Conservation (phyloP, 2,888 invertebrate species). For the Amphiduros pacificus region DNA sequence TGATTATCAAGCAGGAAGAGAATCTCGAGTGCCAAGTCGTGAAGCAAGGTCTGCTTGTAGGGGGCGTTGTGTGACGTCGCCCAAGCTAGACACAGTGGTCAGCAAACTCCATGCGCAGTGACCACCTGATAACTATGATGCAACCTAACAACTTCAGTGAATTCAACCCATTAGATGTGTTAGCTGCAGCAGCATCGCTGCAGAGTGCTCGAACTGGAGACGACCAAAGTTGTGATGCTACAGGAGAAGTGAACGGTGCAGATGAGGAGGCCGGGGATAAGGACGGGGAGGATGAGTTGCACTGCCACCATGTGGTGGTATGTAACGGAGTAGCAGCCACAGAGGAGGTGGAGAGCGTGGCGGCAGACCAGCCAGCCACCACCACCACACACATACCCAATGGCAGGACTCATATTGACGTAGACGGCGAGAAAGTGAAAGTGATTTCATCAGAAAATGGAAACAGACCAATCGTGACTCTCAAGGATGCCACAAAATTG, state of each 20-base stretch:
- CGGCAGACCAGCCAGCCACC: too few relatives aligned
- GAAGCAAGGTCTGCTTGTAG: too few relatives aligned
- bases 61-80: too few relatives aligned
- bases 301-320: neutral
- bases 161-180: constrained; percentile 15
- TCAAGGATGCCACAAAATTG: neutral
- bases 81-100: too few relatives aligned
- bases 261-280: constrained; percentile 6
- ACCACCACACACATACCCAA: neutral
- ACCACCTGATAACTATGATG: constrained; percentile 11
- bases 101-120: neutral
- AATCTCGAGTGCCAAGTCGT: too few relatives aligned
- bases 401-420: neutral
- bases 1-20: too few relatives aligned
- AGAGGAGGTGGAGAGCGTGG: neutral
- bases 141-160: constrained; percentile 14
- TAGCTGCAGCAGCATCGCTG: constrained; percentile 14
- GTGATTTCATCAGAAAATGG: too few relatives aligned
- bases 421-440: neutral
- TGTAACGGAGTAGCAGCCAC: neutral
- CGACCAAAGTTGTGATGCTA: neutral
- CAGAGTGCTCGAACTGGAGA: constrained; percentile 1
- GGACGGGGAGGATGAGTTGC: constrained; percentile 3
- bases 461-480: neutral
- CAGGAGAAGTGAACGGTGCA: neutral